phyloP scores from a whole-genome alignment of 2,113 vertebrate species.

The Genyomyrus donnyi region DNA sequence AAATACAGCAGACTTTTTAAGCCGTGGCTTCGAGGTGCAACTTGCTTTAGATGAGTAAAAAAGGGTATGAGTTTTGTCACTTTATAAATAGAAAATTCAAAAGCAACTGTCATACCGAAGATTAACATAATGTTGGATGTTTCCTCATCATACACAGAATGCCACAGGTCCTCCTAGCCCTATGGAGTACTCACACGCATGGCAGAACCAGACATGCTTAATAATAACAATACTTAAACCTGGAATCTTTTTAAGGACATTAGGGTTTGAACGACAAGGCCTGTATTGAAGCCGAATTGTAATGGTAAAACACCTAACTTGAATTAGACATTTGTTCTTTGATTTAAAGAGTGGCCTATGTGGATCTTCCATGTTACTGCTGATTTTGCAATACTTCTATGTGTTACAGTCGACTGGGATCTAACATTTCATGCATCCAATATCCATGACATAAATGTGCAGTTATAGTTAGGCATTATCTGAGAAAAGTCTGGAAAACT shows the following conservation, averaged over 20 bases:
- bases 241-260: background rate
- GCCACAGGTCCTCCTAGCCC: background rate
- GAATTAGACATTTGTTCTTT: background rate
- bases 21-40: background rate
- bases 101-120: background rate
- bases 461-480: background rate
- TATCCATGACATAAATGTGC: background rate
- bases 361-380: background rate
- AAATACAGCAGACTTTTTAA: background rate
- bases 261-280: background rate
- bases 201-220: background rate
- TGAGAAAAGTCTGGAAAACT: background rate
- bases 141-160: background rate
- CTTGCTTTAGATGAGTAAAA: background rate
- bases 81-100: background rate
- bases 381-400: background rate
- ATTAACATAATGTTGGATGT: background rate
- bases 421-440: background rate
- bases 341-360: background rate
- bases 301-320: background rate
- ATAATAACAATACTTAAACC: background rate
- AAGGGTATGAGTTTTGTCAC: background rate
- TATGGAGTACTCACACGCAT: background rate
- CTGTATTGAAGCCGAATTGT: background rate
- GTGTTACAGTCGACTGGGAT: background rate